phyloP scores from a whole-genome alignment of 2,797 vertebrate genomes.

The Notamacropus eugenii region DNA sequence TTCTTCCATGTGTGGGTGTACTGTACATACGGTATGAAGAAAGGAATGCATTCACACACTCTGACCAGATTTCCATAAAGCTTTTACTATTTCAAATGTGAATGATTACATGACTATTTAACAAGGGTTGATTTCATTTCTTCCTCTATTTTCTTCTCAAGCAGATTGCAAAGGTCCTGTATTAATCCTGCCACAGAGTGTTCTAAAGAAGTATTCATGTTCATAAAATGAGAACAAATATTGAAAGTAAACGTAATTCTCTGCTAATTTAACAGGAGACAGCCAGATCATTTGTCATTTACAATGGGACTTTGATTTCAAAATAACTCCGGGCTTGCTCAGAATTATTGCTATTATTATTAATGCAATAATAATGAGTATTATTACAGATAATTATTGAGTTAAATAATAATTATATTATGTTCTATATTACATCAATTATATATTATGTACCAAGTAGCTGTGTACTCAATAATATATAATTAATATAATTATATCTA shows the following conservation, averaged over 20 bases:
- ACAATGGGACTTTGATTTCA: conserved; percentile 37
- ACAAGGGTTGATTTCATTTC: conserved; percentile 67
- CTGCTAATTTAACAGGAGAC: conserved; percentile 29
- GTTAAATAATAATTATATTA: conserved; percentile 31
- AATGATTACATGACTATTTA: conserved; percentile 53
- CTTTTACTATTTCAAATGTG: conserved; percentile 59
- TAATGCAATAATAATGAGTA: conserved; percentile 27
- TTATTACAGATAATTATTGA: conserved; percentile 36
- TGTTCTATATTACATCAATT: conserved; percentile 6
- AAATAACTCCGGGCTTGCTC: conserved; percentile 24
- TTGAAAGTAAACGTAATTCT: conserved; percentile 46
- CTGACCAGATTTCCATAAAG: conserved; percentile 66
- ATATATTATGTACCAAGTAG: conserved; percentile 46
- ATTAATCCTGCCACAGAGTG: conserved; percentile 53
- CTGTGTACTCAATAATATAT: conserved; percentile 58
- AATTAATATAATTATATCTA: conserved; percentile 24
- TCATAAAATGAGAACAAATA: conserved; percentile 27
- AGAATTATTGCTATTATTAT: background rate
- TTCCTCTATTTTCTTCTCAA: conserved; percentile 54
- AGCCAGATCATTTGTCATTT: conserved; percentile 43
- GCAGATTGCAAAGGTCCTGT: conserved; percentile 55
- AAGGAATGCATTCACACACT: conserved; percentile 68
- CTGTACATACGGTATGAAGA: conserved; percentile 33
- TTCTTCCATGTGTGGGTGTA: conserved; percentile 64
- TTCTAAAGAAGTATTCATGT: conserved; percentile 55